Percentiles rank a stretch among this genome's conserved stretches.
Conservation (phyloP, 2,797 vertebrate species). For the Oreortyx pictus region DNA sequence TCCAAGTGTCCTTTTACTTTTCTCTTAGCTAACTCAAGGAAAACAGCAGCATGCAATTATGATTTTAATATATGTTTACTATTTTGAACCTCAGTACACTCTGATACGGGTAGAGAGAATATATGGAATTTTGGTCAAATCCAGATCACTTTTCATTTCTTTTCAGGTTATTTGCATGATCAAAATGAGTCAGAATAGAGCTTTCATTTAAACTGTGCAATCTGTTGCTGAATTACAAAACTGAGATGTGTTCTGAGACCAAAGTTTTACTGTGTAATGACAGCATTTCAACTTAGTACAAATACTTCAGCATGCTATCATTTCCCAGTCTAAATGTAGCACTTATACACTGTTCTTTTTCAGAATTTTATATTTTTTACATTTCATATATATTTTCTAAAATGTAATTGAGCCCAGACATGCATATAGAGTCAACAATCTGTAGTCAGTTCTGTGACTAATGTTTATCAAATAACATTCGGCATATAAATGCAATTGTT, state of each 20-base stretch:
- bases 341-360: no score
- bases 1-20: not conserved
- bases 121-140: slow-evolving; percentile 44
- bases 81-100: not conserved
- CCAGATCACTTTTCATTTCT: slow-evolving; percentile 20
- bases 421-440: not conserved
- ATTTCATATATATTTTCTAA: not conserved
- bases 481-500: not conserved
- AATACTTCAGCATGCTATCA: not conserved
- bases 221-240: slow-evolving; percentile 22
- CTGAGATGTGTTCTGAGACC: not conserved
- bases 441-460: not conserved
- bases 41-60: not conserved
- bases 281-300: not conserved
- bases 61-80: not conserved
- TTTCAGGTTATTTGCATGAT: slow-evolving; percentile 32
- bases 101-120: not conserved
- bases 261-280: not conserved
- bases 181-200: slow-evolving; percentile 42
- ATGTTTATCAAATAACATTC: not conserved
- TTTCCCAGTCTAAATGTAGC: not conserved
- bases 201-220: slow-evolving; percentile 33
- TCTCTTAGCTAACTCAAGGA: slow-evolving; percentile 2
- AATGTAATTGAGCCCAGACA: not conserved
- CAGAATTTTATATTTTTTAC: no score